Evolutionary conservation across 2,113 vertebrate species (phyloP), one percentile per base, ranked within the genome.

Genomic region (Phodopus roborovskii): DNA sequence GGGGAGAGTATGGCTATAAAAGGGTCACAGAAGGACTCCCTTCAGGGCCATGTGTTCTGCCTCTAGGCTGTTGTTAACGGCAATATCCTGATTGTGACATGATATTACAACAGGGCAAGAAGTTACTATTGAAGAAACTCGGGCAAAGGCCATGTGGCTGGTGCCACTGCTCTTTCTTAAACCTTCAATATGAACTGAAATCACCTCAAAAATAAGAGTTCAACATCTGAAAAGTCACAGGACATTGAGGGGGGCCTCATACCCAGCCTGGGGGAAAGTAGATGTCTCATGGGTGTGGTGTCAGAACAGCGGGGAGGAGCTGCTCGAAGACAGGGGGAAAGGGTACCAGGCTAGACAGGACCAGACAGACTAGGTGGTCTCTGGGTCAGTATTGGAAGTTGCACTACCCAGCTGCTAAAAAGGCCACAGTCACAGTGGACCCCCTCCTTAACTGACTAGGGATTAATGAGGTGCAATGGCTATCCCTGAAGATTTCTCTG

Each of bases 251-350:
- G 10, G 60, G 92, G 89, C 33, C 88, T 85, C 4, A 4, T 62
- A 24, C 15, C 70, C 36, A 45, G 28, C 13, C 11, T 13, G 39
- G 30, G 56, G 56, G 13, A 7, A 2, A n/a, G 1, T 1, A 11
- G 58, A 33, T 1, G 0, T 22, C 26, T 8, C 22, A 4, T 0
- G 12, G n/a, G 26, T 5, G 2, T 4, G 6, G 45, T 33, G n/a
- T 28, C 0, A 19, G 33, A 36, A 42, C 7, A 20, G 12, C 0
- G 7, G 3, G 8, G 30, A 28, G 20, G 45, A 16, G 7, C 39
- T 68, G 20, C 0, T 28, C 19, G 77, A 26, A 42, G 45, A 5
- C 1, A 6, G 13, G 19, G 56, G 64, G 58, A 75, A 26, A 50
- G 9, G 0, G 11, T 24, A 17, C 19, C 26, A 33, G 92, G 50